phyloP scores from a whole-genome alignment of 2,888 invertebrate species.

The Cantharis rustica region DNA sequence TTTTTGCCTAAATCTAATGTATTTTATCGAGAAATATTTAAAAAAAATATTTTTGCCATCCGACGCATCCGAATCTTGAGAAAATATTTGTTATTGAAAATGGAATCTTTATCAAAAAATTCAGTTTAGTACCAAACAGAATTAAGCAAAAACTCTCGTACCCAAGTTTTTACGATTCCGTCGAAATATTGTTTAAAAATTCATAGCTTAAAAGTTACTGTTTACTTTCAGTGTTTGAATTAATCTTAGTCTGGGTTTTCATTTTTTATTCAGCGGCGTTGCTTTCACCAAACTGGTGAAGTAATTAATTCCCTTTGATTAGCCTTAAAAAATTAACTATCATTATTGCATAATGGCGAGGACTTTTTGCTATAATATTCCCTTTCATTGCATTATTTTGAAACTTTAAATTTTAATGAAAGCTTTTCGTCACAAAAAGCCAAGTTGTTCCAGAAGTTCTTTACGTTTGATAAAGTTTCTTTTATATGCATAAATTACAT shows the following conservation, averaged over 20 bases:
- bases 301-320: background rate
- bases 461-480: background rate
- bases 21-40: background rate
- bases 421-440: background rate
- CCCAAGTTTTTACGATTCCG: too few species aligned
- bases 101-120: too few species aligned
- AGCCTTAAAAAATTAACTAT: background rate
- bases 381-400: background rate
- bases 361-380: background rate
- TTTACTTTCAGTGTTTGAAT: background rate
- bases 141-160: too few species aligned
- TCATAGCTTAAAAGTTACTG: background rate
- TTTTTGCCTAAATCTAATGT: too few species aligned
- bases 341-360: too few species aligned
- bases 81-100: too few species aligned
- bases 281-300: background rate
- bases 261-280: background rate
- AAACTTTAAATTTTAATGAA: background rate
- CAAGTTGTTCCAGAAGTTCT: background rate
- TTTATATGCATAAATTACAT: background rate
- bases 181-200: background rate
- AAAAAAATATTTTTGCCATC: background rate
- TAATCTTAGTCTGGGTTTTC: background rate
- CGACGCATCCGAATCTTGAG: too few species aligned
- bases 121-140: too few species aligned